Evolutionary conservation across 2,113 vertebrate genomes (phyloP).

Genomic region (Nerophis lumbriciformis): DNA sequence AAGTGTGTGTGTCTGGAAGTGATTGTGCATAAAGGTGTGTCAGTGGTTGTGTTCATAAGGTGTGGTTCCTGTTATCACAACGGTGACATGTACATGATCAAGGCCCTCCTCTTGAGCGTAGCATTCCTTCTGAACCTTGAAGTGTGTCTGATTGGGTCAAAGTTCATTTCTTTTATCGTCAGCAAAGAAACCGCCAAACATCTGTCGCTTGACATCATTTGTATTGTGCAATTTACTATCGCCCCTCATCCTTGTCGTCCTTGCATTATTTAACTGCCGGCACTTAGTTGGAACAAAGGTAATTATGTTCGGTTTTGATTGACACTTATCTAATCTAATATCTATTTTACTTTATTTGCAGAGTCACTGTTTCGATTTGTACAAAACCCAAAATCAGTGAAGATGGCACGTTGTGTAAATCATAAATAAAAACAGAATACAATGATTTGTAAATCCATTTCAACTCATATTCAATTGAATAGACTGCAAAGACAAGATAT

Average conservation of each 20-base stretch:
- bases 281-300: not conserved
- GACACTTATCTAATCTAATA: not conserved
- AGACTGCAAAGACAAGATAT: no score
- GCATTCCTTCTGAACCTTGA: conserved; percentile 7
- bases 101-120: conserved; percentile 14
- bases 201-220: not conserved
- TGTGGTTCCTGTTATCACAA: conserved; percentile 32
- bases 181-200: not conserved
- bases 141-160: not conserved
- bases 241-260: not conserved
- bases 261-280: not conserved
- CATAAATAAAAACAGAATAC: no score
- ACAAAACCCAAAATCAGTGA: no score
- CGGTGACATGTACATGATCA: conserved; percentile 28
- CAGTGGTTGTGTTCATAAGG: conserved; percentile 39
- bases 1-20: conserved; percentile 29
- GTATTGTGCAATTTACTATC: not conserved
- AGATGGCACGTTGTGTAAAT: no score
- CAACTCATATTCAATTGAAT: no score
- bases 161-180: conserved; percentile 2
- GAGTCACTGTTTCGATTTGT: no score
- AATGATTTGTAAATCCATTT: no score
- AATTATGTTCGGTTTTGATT: not conserved
- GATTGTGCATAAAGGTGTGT: conserved; percentile 33
- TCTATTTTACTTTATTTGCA: no score